phyloP scores from a whole-genome alignment of 2,113 vertebrate genomes.

The Ammodramus savannarum region DNA sequence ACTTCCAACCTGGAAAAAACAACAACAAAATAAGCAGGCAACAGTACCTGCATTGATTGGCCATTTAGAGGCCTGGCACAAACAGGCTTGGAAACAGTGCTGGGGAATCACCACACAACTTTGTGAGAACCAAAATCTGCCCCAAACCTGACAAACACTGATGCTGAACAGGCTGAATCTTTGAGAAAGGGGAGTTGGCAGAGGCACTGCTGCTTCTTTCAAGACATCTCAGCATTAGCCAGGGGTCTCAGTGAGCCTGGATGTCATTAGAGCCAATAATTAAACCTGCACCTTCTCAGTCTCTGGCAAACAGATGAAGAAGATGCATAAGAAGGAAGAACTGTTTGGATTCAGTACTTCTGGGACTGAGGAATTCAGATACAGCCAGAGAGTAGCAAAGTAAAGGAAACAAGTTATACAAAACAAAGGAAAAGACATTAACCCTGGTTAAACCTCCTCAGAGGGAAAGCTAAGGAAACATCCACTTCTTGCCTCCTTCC shows the following conservation, averaged over 20 bases:
- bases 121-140: neutral
- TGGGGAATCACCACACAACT: neutral
- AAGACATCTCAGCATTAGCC: neutral
- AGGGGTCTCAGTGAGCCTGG: accelerated
- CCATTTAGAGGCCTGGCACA: neutral
- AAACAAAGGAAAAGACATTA: neutral
- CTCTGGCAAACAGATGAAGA: neutral
- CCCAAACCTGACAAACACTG: neutral
- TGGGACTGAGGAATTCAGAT: neutral
- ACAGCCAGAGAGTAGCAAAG: neutral
- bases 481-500: neutral
- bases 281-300: neutral
- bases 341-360: neutral
- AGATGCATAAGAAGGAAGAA: neutral
- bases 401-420: neutral
- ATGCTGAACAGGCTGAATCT: neutral
- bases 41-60: neutral
- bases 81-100: neutral
- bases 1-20: neutral
- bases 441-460: neutral
- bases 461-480: neutral
- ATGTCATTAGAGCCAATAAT: neutral
- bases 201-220: neutral
- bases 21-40: neutral
- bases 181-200: neutral